Evolutionary conservation across 2,888 invertebrate genomes (phyloP).

Genomic region (Argynnis bischoffii): DNA sequence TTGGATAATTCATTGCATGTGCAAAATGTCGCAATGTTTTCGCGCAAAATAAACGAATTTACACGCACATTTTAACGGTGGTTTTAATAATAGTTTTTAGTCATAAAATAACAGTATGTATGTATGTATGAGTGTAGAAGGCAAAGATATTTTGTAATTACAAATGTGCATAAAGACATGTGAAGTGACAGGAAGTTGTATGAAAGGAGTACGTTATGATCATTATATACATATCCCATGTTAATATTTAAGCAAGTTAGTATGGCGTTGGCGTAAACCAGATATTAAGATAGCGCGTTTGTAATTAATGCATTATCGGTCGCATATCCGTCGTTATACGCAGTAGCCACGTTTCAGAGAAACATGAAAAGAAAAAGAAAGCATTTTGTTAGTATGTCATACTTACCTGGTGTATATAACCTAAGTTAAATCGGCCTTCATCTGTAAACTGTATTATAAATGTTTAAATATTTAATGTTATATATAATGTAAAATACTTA

Average conservation of each 20-base stretch:
- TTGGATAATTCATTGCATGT: not conserved
- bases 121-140: not conserved
- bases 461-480: slow-evolving; percentile 7
- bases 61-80: not conserved
- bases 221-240: slow-evolving; percentile 42
- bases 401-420: slow-evolving; percentile 56
- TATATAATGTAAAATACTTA: slow-evolving; percentile 4
- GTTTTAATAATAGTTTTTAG: not conserved
- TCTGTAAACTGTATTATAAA: slow-evolving; percentile 20
- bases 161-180: not conserved
- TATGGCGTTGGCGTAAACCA: slow-evolving; percentile 78
- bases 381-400: slow-evolving; percentile 78
- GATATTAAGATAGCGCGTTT: slow-evolving; percentile 72
- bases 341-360: slow-evolving; percentile 80
- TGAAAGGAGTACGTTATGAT: slow-evolving; percentile 28
- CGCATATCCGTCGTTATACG: slow-evolving; percentile 61
- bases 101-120: not conserved
- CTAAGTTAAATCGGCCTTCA: slow-evolving; percentile 46
- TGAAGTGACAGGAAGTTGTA: not conserved
- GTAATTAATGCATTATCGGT: slow-evolving; percentile 65
- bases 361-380: slow-evolving; percentile 82
- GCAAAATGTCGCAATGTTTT: not conserved
- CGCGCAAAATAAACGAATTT: not conserved
- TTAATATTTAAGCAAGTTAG: slow-evolving; percentile 71
- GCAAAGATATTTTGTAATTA: slow-evolving; percentile 3